These are phyloP conservation scores for Anthophora plumipes DNA, from an alignment of 2,888 invertebrate species.

Conservation along the genomic window DNA sequence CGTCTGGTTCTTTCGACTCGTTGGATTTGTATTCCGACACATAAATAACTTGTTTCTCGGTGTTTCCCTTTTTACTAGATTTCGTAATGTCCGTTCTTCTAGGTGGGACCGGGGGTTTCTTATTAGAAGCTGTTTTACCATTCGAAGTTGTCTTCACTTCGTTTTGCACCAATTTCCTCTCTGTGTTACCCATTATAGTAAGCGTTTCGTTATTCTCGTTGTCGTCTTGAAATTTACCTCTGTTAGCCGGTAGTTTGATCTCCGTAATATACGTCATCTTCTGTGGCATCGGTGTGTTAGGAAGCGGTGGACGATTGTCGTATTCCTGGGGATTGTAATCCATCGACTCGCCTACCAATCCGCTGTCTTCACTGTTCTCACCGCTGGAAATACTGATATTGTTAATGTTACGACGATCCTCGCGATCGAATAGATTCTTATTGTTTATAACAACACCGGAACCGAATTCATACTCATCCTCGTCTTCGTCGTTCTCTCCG, in stretches of 20 bases:
- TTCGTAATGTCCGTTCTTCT: conserved; percentile 83
- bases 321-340: conserved; percentile 75
- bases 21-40: conserved; percentile 81
- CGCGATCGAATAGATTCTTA: conserved; percentile 69
- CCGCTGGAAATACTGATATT: conserved; percentile 82
- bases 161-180: conserved; percentile 61
- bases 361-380: conserved; percentile 81
- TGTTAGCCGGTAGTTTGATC: conserved; percentile 88
- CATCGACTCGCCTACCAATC: conserved; percentile 77
- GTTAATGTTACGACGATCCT: conserved; percentile 78
- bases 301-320: conserved; percentile 81
- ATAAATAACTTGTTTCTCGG: conserved; percentile 81
- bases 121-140: conserved; percentile 77
- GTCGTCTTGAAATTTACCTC: conserved; percentile 67
- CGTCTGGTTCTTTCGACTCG: conserved; percentile 63
- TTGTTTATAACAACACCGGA: conserved; percentile 76
- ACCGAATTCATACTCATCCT: conserved; percentile 77
- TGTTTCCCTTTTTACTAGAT: conserved; percentile 69
- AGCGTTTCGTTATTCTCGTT: conserved; percentile 68
- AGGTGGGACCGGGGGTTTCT: conserved; percentile 85
- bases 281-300: conserved; percentile 84
- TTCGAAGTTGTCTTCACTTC: conserved; percentile 78
- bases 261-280: conserved; percentile 89
- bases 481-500: conserved; percentile 71
- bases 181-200: conserved; percentile 63